A percentile compares a stretch with the other conserved stretches of the same genome.
Conservation (phyloP, 2,113 vertebrate genomes). For the Cavia aperea region DNA sequence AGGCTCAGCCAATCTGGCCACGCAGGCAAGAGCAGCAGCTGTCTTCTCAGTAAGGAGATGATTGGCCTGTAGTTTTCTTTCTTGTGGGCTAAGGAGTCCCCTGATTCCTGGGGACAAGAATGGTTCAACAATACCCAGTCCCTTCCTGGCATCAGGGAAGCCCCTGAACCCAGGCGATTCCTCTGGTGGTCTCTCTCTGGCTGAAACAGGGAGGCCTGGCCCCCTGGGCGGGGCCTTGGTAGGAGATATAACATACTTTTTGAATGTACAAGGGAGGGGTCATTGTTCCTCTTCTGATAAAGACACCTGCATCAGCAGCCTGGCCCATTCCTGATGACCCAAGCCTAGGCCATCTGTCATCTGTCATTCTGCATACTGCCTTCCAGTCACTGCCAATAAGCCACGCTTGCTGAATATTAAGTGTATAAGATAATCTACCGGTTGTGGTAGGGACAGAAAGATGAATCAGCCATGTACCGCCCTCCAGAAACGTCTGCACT, state of each 20-base stretch:
- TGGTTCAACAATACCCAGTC: neutral
- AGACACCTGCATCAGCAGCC: neutral
- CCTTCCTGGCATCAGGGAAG: neutral
- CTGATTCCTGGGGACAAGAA: neutral
- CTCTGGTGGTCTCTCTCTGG: neutral
- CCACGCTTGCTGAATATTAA: neutral
- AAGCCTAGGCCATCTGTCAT: neutral
- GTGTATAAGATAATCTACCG: neutral
- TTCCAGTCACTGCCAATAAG: neutral
- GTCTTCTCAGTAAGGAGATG: neutral
- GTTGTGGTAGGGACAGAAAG: neutral
- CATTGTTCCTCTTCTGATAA: neutral
- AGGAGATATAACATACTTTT: neutral
- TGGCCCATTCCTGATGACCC: neutral
- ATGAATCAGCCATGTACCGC: slow-evolving; percentile 4
- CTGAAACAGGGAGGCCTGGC: neutral
- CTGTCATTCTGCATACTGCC: neutral
- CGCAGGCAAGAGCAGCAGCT: neutral
- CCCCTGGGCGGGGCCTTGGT: neutral
- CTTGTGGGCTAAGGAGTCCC: neutral
- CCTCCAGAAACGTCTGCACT: neutral
- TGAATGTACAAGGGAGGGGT: neutral
- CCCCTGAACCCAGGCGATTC: neutral
- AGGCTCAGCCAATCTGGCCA: neutral
- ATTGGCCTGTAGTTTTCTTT: slow-evolving; percentile 10